Conservation (phyloP, 2,888 invertebrate genomes). For the Agrochola litura region DNA sequence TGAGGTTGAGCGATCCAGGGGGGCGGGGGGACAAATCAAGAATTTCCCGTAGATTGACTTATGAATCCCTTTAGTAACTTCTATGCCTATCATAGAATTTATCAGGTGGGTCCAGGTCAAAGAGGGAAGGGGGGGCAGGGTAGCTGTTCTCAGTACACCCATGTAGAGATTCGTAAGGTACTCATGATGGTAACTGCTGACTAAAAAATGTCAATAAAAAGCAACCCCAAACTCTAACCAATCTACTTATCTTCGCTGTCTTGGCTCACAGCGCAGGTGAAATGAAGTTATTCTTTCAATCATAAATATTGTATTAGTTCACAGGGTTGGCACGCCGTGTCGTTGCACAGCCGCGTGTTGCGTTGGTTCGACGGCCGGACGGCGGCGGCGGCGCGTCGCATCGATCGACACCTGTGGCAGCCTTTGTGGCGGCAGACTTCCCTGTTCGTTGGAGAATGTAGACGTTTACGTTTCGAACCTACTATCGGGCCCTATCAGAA, state of each 20-base stretch:
- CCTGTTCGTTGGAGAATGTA: constrained; percentile 64
- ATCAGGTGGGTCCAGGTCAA: background rate
- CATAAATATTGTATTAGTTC: constrained; percentile 57
- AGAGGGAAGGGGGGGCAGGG: background rate
- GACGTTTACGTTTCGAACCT: constrained; percentile 14
- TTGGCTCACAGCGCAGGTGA: background rate
- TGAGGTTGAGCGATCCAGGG: background rate
- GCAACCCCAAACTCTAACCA: background rate
- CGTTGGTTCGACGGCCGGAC: constrained; percentile 69
- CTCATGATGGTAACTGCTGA: background rate
- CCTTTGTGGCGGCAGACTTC: constrained; percentile 74
- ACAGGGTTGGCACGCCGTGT: constrained; percentile 28
- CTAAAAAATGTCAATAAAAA: background rate
- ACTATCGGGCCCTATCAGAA: background rate
- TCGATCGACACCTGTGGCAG: constrained; percentile 87
- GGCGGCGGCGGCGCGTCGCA: constrained; percentile 80
- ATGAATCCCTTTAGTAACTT: background rate
- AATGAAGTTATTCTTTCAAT: constrained; percentile 10
- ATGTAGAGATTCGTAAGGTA: background rate
- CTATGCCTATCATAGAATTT: background rate
- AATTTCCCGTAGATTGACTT: background rate
- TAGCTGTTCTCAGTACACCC: background rate
- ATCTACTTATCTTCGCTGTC: background rate
- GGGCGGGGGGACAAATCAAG: background rate
- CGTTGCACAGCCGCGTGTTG: constrained; percentile 43